Conservation (phyloP, 2,888 invertebrate species). For the Tipula confusa region DNA sequence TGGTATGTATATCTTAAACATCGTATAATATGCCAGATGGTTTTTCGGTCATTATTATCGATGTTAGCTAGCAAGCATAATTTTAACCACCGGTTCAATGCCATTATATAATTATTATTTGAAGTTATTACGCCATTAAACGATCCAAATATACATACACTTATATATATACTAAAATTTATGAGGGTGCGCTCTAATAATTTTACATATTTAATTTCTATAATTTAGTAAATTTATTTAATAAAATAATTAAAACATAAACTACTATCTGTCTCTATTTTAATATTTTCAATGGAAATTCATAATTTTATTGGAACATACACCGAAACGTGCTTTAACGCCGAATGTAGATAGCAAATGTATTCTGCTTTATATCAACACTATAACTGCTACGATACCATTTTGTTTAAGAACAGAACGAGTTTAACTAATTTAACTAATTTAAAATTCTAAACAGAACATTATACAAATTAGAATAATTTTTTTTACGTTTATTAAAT, state of each 20-base stretch:
- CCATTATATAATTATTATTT: background rate
- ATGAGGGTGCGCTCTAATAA: background rate
- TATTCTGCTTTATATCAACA: background rate
- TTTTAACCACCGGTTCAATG: background rate
- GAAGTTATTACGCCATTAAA: background rate
- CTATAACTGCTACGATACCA: background rate
- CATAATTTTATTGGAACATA: background rate
- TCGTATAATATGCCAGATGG: background rate
- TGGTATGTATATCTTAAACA: background rate
- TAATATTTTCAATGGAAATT: background rate
- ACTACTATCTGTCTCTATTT: background rate
- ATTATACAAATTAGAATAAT: background rate
- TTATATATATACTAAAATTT: background rate
- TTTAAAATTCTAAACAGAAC: slow-evolving; percentile 20
- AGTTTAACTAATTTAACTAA: background rate
- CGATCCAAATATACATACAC: background rate
- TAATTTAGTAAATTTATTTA: too few species aligned
- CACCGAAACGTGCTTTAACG: background rate
- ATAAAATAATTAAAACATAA: too few species aligned
- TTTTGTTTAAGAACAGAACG: background rate
- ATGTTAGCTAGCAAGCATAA: background rate
- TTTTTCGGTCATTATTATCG: background rate
- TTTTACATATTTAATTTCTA: too few species aligned
- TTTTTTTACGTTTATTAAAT: background rate
- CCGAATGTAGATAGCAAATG: background rate